A percentile compares a stretch with the other conserved stretches of the same genome.
Evolutionary conservation across 1,140 invertebrate species (phyloP).

Genomic region (Drosophila orosa): DNA sequence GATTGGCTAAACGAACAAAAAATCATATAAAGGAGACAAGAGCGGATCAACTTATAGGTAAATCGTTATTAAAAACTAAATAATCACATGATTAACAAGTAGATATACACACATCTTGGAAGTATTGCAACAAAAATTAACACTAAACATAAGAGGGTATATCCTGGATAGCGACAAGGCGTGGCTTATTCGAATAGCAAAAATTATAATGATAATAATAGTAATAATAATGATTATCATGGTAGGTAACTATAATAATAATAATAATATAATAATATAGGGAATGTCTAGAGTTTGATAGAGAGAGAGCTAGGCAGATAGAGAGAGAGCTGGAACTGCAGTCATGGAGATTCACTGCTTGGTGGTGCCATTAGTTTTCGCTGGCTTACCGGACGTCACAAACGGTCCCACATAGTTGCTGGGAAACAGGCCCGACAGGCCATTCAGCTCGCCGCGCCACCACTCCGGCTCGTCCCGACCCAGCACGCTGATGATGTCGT

Average conservation of each 20-base stretch:
- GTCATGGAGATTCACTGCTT: constrained; percentile 69
- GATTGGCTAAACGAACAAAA: constrained; percentile 60
- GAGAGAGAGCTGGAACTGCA: constrained; percentile 45
- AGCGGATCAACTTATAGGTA: constrained; percentile 59
- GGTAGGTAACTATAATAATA: constrained; percentile 4
- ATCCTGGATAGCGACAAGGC: constrained; percentile 33
- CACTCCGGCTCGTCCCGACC: constrained; percentile 96
- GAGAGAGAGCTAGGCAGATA: constrained; percentile 39
- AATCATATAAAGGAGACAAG: constrained; percentile 1
- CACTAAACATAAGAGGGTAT: constrained; percentile 45
- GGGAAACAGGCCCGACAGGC: constrained; percentile 94
- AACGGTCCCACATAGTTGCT: constrained; percentile 92
- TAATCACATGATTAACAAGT: constrained; percentile 77
- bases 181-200: constrained; percentile 66
- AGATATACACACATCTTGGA: constrained; percentile 50
- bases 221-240: constrained; percentile 15
- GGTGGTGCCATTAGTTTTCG: constrained; percentile 63
- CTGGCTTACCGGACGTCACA: constrained; percentile 84
- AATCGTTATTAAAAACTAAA: constrained; percentile 71
- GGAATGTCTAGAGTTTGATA: constrained; percentile 43
- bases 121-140: constrained; percentile 75
- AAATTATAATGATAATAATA: constrained; percentile 18
- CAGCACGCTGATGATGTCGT: constrained; percentile 96
- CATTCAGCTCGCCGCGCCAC: constrained; percentile 97
- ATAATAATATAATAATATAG: constrained; percentile 16